Conservation (phyloP, 2,888 invertebrate genomes). For the Apotomis capreana region DNA sequence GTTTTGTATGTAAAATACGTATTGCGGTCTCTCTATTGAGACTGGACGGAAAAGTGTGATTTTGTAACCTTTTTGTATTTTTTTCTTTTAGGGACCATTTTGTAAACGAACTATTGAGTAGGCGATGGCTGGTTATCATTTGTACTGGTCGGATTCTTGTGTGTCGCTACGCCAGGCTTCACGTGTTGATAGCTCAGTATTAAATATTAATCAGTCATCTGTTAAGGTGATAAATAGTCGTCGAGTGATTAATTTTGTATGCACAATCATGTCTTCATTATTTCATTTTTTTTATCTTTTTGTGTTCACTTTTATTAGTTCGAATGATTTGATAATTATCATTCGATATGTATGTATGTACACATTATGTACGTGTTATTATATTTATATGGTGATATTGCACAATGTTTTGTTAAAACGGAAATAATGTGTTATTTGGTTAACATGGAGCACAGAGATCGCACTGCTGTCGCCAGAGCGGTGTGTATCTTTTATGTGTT, state of each 20-base stretch:
- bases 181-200: constrained; percentile 50
- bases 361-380: constrained; percentile 68
- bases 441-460: constrained; percentile 38
- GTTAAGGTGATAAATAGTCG: constrained; percentile 77
- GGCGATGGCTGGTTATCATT: constrained; percentile 57
- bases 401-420: constrained; percentile 69
- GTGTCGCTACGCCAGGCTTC: constrained; percentile 72
- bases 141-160: constrained; percentile 52
- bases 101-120: constrained; percentile 69
- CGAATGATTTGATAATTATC: constrained; percentile 57
- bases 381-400: constrained; percentile 66
- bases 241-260: constrained; percentile 69
- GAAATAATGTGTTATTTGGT: constrained; percentile 54
- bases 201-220: constrained; percentile 56
- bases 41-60: constrained; percentile 71
- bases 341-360: constrained; percentile 58
- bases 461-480: constrained; percentile 72
- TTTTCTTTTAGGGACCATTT: constrained; percentile 81
- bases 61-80: constrained; percentile 72
- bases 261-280: constrained; percentile 74
- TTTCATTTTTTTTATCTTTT: constrained; percentile 57
- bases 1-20: constrained; percentile 78
- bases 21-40: constrained; percentile 72
- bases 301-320: constrained; percentile 67
- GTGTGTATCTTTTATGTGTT: constrained; percentile 49